Percentiles rank a stretch among this genome's conserved stretches.
These are phyloP conservation scores for Amphiduros pacificus DNA, from an alignment of 2,888 invertebrate species.

Conservation along the genomic window DNA sequence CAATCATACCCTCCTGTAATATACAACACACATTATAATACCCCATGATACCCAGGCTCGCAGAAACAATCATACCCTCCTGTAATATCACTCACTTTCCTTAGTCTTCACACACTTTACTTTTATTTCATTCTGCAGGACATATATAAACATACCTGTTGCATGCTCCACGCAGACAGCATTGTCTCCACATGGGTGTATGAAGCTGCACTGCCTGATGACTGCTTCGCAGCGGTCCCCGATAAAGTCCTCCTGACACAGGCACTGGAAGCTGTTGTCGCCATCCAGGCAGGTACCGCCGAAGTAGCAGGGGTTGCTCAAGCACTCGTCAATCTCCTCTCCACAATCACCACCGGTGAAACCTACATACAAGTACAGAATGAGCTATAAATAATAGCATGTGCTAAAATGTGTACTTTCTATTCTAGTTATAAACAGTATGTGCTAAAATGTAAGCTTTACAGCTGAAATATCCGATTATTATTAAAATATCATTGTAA, in stretches of 20 bases:
- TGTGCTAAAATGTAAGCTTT: too few relatives aligned
- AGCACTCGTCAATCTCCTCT: constrained; percentile 29
- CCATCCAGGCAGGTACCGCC: constrained; percentile 32
- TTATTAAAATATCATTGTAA: too few relatives aligned
- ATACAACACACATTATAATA: too few relatives aligned
- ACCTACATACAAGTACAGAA: constrained; percentile 7
- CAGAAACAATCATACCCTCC: too few relatives aligned
- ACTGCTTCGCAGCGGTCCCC: constrained; percentile 39
- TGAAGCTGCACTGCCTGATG: constrained; percentile 36
- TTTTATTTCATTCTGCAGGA: too few relatives aligned
- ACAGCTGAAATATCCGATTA: too few relatives aligned
- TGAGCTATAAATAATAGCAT: not conserved
- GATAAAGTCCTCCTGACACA: constrained; percentile 33
- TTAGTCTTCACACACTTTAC: too few relatives aligned
- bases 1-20: too few relatives aligned
- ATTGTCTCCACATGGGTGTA: constrained; percentile 42
- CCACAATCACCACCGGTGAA: constrained; percentile 26
- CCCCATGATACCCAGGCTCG: too few relatives aligned
- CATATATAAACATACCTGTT: constrained; percentile 22
- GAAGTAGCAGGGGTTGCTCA: constrained; percentile 34
- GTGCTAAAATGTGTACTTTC: not conserved
- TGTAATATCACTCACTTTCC: too few relatives aligned
- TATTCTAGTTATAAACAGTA: too few relatives aligned
- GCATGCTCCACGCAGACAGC: constrained; percentile 47
- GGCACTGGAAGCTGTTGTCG: constrained; percentile 34